phyloP scores from a whole-genome alignment of 2,888 invertebrate species.

The Ceriagrion tenellum region DNA sequence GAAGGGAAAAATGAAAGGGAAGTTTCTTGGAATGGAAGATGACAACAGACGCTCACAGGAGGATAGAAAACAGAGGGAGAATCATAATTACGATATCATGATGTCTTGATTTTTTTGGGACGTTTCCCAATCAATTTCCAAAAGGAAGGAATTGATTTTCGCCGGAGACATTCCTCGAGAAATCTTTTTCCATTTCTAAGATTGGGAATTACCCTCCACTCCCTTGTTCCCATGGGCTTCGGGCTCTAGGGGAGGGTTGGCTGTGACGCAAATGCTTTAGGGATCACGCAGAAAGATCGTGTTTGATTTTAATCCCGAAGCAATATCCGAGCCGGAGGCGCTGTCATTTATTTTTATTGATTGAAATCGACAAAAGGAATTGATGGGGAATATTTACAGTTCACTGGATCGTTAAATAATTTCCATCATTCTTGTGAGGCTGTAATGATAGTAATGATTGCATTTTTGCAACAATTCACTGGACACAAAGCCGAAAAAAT shows the following conservation, averaged over 20 bases:
- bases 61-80: neutral
- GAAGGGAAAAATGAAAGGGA: neutral
- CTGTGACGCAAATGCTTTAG: neutral
- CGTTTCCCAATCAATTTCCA: neutral
- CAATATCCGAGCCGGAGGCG: neutral
- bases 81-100: neutral
- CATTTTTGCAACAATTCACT: no score
- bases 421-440: no score
- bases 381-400: neutral
- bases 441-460: no score
- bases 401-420: neutral
- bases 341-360: neutral
- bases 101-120: neutral
- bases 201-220: neutral
- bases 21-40: neutral
- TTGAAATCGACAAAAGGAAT: neutral
- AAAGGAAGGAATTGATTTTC: neutral
- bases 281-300: neutral
- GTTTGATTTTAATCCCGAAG: constrained; percentile 12
- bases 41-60: neutral
- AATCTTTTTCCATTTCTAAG: neutral
- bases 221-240: neutral
- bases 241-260: neutral
- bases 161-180: neutral
- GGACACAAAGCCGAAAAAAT: no score